phyloP scores from a whole-genome alignment of 2,888 invertebrate species.

The Julus scandinavius region DNA sequence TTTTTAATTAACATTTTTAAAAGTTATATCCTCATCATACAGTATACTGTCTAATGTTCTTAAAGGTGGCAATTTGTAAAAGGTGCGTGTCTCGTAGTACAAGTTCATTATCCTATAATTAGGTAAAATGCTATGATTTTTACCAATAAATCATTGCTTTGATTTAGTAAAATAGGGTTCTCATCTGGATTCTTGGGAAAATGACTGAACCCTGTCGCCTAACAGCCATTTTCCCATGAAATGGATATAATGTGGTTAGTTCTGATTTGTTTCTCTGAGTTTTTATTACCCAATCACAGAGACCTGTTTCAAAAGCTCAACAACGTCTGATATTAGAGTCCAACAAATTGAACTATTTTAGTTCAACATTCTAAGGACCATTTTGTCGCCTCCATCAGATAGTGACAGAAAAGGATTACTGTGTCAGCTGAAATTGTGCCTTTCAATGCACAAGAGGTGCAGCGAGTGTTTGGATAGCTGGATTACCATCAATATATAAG shows the following conservation, averaged over 20 bases:
- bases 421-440: too few species aligned
- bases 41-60: neutral
- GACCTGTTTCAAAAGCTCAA: too few species aligned
- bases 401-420: too few species aligned
- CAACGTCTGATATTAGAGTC: too few species aligned
- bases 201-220: neutral
- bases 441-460: neutral
- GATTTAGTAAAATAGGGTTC: neutral
- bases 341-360: too few species aligned
- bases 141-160: neutral
- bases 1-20: conserved; percentile 31
- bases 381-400: too few species aligned
- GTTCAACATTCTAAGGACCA: too few species aligned
- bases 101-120: neutral
- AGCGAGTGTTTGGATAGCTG: neutral
- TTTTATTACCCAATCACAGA: neutral
- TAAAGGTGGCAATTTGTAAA: conserved; percentile 4
- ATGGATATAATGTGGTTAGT: neutral
- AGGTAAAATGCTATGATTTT: neutral
- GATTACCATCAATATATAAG: neutral
- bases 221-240: neutral
- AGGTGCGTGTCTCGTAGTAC: neutral
- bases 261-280: neutral
- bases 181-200: neutral
- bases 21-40: neutral